These are phyloP conservation scores for Pelecanoides urinatrix DNA, from an alignment of 2,113 vertebrate genomes.

Conservation along the genomic window DNA sequence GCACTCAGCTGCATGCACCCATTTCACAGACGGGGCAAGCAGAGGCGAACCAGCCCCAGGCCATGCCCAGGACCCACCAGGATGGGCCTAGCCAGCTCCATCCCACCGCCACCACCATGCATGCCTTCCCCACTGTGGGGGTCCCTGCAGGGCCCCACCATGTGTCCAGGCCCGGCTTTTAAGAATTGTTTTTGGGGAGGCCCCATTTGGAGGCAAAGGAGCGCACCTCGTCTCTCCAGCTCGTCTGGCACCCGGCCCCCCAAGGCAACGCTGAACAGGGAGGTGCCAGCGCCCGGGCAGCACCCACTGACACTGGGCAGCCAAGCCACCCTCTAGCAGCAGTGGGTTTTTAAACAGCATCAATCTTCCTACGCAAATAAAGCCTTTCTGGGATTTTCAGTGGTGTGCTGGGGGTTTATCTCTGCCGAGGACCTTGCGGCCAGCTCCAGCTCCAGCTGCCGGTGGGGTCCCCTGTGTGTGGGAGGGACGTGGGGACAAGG, in stretches of 20 bases:
- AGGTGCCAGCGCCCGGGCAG: background rate
- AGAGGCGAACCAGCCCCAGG: background rate
- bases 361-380: conserved; percentile 19
- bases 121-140: background rate
- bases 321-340: background rate
- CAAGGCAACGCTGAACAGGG: rapidly evolving
- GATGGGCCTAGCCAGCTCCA: background rate
- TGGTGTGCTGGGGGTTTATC: background rate
- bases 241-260: background rate
- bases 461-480: background rate
- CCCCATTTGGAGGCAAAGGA: background rate
- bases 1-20: rapidly evolving
- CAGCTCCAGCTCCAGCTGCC: too few relatives aligned
- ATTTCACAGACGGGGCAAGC: background rate
- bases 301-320: rapidly evolving
- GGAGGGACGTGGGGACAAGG: background rate
- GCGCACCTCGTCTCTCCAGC: rapidly evolving
- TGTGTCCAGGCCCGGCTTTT: background rate
- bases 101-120: background rate
- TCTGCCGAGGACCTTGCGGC: too few relatives aligned
- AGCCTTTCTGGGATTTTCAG: conserved; percentile 43
- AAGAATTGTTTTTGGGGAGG: background rate
- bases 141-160: rapidly evolving
- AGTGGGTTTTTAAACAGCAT: conserved; percentile 5
- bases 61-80: background rate